Base-by-base conservation (phyloP, 2,888 invertebrate genomes). In the Mesopsocus fuscifrons region DNA sequence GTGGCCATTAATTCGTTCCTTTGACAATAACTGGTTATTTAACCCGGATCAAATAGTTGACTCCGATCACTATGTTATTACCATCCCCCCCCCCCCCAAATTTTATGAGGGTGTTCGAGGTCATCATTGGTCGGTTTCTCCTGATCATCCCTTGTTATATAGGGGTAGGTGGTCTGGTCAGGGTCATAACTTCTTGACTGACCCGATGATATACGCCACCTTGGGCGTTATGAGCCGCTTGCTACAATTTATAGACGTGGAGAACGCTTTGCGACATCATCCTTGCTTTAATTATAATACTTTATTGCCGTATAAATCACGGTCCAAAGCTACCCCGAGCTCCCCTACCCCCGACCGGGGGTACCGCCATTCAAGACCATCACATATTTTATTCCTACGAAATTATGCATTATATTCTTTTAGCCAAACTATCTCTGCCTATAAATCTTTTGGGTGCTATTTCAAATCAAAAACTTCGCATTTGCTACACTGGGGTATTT, bases 281-380 rank as follows among this genome's bases (percentile, higher is more conserved):
- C 59, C 61, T 63, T 69, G 72, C 72, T 74, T 75, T 75, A 74
- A 75, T 74, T 75, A 75, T 74, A 74, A 75, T 75, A 74, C 74
- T 75, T 74, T 74, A 75, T 74, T 72, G 74, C 70, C 70, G 72
- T 70, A 74, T 75, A 74, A 75, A 75, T 75, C 74, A 74, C n/a
- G n/a, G 64, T 54, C 57, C 56, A 43, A 45, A 43, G 49, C 49
- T 49, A 49, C 49, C 41, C 40, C 23, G 35, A 41, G 44, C 34
- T 34, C 34, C 17, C 32, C 26, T 41, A 44, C 44, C 44, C 38
- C 40, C 44, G 45, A 41, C 30, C 41, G 16, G 16, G 40, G 16
- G 40, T 17, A 22, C 42, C 44, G 15, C 43, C 41, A 47, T 44
- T 46, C 49, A 46, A 45, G 44, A 43, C 47, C 34, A 13, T 47